Evolutionary conservation across 2,797 vertebrate species (phyloP).

Genomic region (Parambassis ranga): DNA sequence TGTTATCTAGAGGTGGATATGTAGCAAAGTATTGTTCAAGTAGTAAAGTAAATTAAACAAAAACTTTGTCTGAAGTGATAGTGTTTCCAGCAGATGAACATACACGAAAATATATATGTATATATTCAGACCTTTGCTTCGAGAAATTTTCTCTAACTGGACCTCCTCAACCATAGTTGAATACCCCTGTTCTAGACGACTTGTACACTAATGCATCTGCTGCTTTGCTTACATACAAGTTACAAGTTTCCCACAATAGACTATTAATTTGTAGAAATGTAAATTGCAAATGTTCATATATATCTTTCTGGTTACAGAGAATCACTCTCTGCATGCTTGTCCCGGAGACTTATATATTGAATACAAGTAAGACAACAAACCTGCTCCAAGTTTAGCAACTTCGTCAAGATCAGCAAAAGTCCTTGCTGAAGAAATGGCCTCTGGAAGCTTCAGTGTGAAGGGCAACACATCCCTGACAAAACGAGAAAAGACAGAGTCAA

Average conservation of each 20-base stretch:
- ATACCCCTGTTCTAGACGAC: too few species aligned
- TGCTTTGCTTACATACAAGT: background rate
- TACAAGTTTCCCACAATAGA: background rate
- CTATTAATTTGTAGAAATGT: background rate
- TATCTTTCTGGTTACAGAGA: background rate
- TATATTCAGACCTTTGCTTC: too few species aligned
- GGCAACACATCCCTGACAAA: conserved; percentile 88
- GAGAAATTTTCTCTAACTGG: too few species aligned
- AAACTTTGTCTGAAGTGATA: too few species aligned
- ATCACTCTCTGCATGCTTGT: background rate
- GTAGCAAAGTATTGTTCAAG: too few species aligned
- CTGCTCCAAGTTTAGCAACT: conserved; percentile 86
- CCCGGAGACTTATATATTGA: background rate
- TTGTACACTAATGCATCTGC: too few species aligned
- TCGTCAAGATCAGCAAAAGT: conserved; percentile 86
- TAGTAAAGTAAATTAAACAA: too few species aligned
- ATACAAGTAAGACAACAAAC: conserved; percentile 73
- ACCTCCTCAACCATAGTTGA: too few species aligned
- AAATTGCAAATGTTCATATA: background rate
- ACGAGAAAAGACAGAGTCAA: background rate
- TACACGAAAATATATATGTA: too few species aligned
- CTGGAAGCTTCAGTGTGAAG: conserved; percentile 89
- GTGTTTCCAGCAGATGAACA: too few species aligned
- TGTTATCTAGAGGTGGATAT: too few species aligned
- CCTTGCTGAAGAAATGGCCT: conserved; percentile 82